Evolutionary conservation across 53 echinoderm and acorn worm species (phyloP).

Genomic region (Patiria pectinifera): DNA sequence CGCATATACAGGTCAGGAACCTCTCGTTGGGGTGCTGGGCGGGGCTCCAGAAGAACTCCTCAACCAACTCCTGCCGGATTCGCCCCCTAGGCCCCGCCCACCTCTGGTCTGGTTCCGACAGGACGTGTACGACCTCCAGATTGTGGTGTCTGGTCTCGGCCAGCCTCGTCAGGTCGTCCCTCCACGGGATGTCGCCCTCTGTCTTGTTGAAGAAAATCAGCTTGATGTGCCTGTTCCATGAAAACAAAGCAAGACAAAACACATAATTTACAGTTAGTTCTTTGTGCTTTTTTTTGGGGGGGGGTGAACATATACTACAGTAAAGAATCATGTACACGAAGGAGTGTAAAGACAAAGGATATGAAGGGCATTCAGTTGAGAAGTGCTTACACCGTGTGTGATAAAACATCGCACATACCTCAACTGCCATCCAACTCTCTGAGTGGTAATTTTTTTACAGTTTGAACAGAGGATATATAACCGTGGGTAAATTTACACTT

Average conservation of each 20-base stretch:
- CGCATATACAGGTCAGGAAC: constrained; percentile 79
- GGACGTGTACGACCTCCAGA: constrained; percentile 78
- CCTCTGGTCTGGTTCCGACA: constrained; percentile 71
- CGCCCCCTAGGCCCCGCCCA: constrained; percentile 83
- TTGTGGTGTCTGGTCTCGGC: constrained; percentile 23
- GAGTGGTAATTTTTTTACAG: too few species aligned
- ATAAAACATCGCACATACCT: too few species aligned
- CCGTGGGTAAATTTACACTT: too few species aligned
- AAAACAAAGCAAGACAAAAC: not conserved
- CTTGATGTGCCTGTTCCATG: constrained; percentile 44
- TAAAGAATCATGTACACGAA: too few species aligned
- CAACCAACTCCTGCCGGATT: constrained; percentile 74
- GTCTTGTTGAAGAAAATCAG: constrained; percentile 94
- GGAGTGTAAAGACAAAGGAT: too few species aligned
- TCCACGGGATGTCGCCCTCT: constrained; percentile 88
- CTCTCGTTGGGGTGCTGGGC: constrained; percentile 1
- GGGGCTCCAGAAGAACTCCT: constrained; percentile 54
- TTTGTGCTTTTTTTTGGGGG: too few species aligned
- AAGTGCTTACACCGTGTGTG: too few species aligned
- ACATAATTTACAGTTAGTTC: not conserved
- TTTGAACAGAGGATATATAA: too few species aligned
- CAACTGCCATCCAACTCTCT: too few species aligned
- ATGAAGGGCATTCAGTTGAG: too few species aligned
- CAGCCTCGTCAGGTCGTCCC: constrained; percentile 54
- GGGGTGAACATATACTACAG: too few species aligned